Evolutionary conservation across 1,140 invertebrate genomes (phyloP).

Genomic region (Cecropterus lyciades): DNA sequence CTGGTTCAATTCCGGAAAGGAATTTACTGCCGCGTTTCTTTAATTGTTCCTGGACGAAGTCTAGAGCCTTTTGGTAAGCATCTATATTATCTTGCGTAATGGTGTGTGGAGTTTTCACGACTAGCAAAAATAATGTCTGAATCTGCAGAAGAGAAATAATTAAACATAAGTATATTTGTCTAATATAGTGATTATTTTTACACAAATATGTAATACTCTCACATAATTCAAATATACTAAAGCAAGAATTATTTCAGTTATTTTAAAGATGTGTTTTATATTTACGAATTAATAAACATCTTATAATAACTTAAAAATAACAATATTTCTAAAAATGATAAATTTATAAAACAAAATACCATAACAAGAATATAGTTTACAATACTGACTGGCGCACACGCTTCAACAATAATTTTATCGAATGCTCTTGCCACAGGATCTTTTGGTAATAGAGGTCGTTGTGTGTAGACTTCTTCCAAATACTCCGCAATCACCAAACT

Average conservation of each 20-base stretch:
- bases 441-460: conserved; percentile 87
- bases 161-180: too few relatives aligned
- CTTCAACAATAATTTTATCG: conserved; percentile 92
- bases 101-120: conserved; percentile 48
- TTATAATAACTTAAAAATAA: too few relatives aligned
- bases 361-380: too few relatives aligned
- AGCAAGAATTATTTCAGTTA: too few relatives aligned
- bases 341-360: too few relatives aligned
- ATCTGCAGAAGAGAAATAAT: conserved; percentile 51
- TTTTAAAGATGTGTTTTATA: too few relatives aligned
- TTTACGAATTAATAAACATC: too few relatives aligned
- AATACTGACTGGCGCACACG: conserved; percentile 81
- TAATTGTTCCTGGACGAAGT: conserved; percentile 74
- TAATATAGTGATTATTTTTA: too few relatives aligned
- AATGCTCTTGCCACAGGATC: conserved; percentile 91
- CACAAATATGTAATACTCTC: too few relatives aligned
- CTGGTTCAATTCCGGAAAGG: conserved; percentile 88
- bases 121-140: conserved; percentile 52
- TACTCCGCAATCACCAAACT: conserved; percentile 93
- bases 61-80: conserved; percentile 49
- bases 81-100: conserved; percentile 53
- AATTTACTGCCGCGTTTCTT: conserved; percentile 86
- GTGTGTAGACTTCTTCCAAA: conserved; percentile 91
- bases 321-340: too few relatives aligned
- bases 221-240: too few relatives aligned